A percentile compares a stretch with the other conserved stretches of the same genome.
These are phyloP conservation scores for Andrena hattorfiana DNA, from an alignment of 2,888 invertebrate genomes.

Conservation along the genomic window DNA sequence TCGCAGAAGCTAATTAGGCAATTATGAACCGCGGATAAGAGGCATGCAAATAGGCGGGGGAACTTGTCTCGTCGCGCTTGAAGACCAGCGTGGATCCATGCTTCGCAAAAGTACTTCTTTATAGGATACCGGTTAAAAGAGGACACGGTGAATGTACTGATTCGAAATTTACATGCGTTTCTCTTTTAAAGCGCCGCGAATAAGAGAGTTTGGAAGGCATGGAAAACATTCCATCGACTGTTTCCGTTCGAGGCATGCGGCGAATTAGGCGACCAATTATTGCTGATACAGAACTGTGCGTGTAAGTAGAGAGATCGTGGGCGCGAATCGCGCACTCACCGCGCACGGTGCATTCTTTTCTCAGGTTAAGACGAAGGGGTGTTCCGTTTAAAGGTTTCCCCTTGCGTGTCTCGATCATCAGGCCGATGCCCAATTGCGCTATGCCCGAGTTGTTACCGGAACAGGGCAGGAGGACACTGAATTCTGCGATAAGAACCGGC, in stretches of 20 bases:
- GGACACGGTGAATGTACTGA: constrained; percentile 18
- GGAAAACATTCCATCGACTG: constrained; percentile 58
- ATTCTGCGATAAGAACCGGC: constrained; percentile 87
- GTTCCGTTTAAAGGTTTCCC: constrained; percentile 94
- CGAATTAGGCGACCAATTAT: constrained; percentile 80
- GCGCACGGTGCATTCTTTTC: constrained; percentile 97
- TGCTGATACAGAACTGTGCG: constrained; percentile 84
- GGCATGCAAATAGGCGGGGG: background rate
- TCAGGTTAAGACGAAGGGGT: constrained; percentile 93
- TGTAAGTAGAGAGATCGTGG: constrained; percentile 81
- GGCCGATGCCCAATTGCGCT: constrained; percentile 94
- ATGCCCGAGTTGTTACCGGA: constrained; percentile 95
- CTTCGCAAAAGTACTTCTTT: background rate
- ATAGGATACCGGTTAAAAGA: background rate
- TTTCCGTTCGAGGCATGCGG: constrained; percentile 75
- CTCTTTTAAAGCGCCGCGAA: background rate
- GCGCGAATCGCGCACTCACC: constrained; percentile 89
- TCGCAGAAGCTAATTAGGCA: constrained; percentile 53
- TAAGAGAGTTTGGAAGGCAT: background rate
- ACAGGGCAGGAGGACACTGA: constrained; percentile 95
- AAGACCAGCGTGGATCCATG: background rate
- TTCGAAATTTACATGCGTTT: background rate
- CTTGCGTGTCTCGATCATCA: constrained; percentile 93
- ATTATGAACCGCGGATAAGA: constrained; percentile 38
- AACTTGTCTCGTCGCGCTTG: too few species aligned